Percentiles rank a stretch among this genome's conserved stretches.
Conservation (phyloP, 2,113 vertebrate species). For the Anguilla rostrata region DNA sequence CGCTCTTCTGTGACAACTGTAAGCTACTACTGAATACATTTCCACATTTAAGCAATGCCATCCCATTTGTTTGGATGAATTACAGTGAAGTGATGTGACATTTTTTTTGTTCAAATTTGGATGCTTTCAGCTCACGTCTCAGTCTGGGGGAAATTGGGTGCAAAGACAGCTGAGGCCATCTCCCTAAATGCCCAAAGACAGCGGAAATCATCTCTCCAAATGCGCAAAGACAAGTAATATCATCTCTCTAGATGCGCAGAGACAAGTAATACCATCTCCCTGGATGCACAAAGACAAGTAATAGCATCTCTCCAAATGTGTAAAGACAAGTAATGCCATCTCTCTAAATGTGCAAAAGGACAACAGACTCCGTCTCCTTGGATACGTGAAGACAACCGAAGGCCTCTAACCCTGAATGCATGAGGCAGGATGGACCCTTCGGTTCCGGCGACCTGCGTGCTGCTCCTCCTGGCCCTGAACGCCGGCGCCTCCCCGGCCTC, state of each 20-base stretch:
- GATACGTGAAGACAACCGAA: conserved; percentile 47
- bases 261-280: conserved; percentile 52
- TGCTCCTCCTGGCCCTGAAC: conserved; percentile 83
- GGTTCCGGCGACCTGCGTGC: conserved; percentile 75
- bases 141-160: conserved; percentile 19
- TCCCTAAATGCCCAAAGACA: conserved; percentile 55
- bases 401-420: conserved; percentile 50
- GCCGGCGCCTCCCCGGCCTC: conserved; percentile 78
- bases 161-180: conserved; percentile 39
- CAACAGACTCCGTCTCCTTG: conserved; percentile 48
- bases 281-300: conserved; percentile 53
- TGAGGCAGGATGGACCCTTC: conserved; percentile 88
- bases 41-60: no score
- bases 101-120: background rate
- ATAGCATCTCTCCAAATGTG: background rate
- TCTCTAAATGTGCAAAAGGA: no score
- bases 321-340: conserved; percentile 51
- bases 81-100: background rate
- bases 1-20: no score
- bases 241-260: conserved; percentile 13
- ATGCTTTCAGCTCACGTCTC: conserved; percentile 42
- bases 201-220: background rate
- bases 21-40: no score
- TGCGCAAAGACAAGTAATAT: background rate
- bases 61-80: conserved; percentile 27